Base-by-base conservation (phyloP, 2,113 vertebrate species). In the Sebastes fasciatus region DNA sequence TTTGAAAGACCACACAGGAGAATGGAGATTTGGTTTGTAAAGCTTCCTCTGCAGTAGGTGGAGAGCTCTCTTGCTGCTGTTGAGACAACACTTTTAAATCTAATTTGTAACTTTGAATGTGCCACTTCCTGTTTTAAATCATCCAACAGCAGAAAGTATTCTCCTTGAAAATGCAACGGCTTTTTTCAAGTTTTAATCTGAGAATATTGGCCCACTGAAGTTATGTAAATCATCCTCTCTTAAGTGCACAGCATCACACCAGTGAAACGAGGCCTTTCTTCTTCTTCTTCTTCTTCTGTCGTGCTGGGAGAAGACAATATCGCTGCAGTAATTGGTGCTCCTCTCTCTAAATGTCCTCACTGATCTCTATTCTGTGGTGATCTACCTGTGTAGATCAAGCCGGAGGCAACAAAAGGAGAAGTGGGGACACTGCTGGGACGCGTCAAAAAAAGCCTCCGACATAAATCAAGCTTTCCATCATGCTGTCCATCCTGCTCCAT, bases 391-490 rank as follows among this genome's bases (percentile, higher is more conserved):
- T 16, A 4, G 73, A 84, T 69, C 46, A 66, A 49, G 14, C 12
- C 2, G 11, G 4, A 19, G 51, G 40, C 26, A 42, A 21, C 6
- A 16, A 14, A 70, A 34, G 34, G n/a, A 80, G 8, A 17, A 49
- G 21, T 2, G 11, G 12, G 7, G 49, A 77, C 4, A 10, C 62
- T 5, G 61, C 70, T 8, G 26, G 60, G 54, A 48, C 52, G 57
- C 5, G 4, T 81, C 80, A 58, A 48, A 21, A 49, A 65, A 54
- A 48, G 23, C 51, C 26, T 46, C 1, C 0, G 46, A 76, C 61
- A 75, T 86, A 45, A 88, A 88, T 80, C 60, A 73, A 58, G 11
- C 71, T 58, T 12, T 84, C 83, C 48, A 67, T 89, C 82, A 83
- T 0, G 40, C 68, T 74, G 86, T 86, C 83, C 74, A 42, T 74